Conservation (phyloP, 2,113 vertebrate genomes). For the Callionymus lyra region DNA sequence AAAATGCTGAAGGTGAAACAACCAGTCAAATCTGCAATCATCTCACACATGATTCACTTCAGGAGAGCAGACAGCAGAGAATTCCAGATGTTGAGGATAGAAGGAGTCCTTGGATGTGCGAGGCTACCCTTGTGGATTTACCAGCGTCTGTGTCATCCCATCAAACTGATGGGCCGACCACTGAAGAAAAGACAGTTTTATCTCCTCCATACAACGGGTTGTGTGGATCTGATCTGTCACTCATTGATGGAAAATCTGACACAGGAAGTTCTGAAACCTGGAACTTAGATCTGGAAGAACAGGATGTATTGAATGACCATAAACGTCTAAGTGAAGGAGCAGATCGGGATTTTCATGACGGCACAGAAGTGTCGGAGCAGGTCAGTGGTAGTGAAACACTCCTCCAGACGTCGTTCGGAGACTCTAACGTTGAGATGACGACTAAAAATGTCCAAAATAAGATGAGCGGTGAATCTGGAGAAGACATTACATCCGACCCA, state of each 20-base stretch:
- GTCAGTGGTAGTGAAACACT: slow-evolving; percentile 23
- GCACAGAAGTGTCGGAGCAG: slow-evolving; percentile 11
- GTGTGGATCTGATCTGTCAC: neutral
- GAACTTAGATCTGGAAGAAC: slow-evolving; percentile 13
- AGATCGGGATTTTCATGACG: slow-evolving; percentile 12
- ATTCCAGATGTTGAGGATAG: slow-evolving; percentile 29
- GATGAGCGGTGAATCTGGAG: slow-evolving; percentile 7
- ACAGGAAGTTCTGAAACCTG: slow-evolving; percentile 18
- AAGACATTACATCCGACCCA: slow-evolving; percentile 5
- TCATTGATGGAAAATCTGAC: slow-evolving; percentile 13
- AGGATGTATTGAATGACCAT: slow-evolving; percentile 24
- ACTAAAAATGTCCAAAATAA: slow-evolving; percentile 17
- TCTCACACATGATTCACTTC: slow-evolving; percentile 48
- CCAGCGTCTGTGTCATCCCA: too few species aligned
- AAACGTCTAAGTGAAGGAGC: slow-evolving; percentile 30
- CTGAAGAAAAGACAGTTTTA: too few species aligned
- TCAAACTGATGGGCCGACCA: too few species aligned
- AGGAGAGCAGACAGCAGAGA: slow-evolving; percentile 20
- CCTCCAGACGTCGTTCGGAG: slow-evolving; percentile 29
- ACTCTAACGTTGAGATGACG: slow-evolving; percentile 15
- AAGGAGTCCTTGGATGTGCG: too few species aligned
- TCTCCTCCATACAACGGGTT: too few species aligned
- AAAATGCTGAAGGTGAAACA: slow-evolving; percentile 14
- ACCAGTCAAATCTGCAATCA: slow-evolving; percentile 18
- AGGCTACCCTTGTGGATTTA: too few species aligned